Evolutionary conservation across 2,888 invertebrate species (phyloP), one percentile per base, ranked within the genome.

Genomic region (Mactromeris polynyma): DNA sequence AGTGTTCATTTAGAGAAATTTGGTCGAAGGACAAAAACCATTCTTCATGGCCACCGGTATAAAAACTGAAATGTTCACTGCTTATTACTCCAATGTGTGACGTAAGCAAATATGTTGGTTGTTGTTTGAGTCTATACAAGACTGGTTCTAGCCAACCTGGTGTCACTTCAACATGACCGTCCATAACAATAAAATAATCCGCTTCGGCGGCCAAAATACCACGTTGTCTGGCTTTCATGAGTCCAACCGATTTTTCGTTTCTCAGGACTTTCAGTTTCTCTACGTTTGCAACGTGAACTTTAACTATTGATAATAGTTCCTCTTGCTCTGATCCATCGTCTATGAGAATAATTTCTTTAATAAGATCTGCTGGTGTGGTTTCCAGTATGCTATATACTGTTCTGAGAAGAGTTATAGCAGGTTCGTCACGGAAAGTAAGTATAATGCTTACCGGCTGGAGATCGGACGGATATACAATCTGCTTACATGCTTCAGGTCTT

Each of bases 121-220:
- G 83, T 81, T 91, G 83, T 14, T 85, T 79, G 14, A 93, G 86
- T 31, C 93, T 73, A n/a, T 87, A 78, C 46, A 93, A n/a, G 33
- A 93, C 42, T 0, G 93, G 93, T 69, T 93, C 91, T 19, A 93
- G 38, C 93, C 93, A 93, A 1, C 93, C 93, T 77, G 79, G 46
- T 26, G 81, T 80, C 0, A 93, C 91, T 69, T 93, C 93, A 83
- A 93, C 88, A 73, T 93, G 93, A 1, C 93, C 91, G 83, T 93
- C 93, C 77, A 93, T 54, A 3, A 93, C 90, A 73, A 91, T 83
- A 81, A 93, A 91, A 77, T 89, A 88, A 9, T 91, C 90, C 0
- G 90, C 36, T 0, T 40, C 73, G 9, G 91, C 69, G 17, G 82
- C 69, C 14, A 93, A 86, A 33, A 93, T 90, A n/a, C 93, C 93